Percentiles rank a stretch among this genome's conserved stretches.
Evolutionary conservation across 2,113 vertebrate species (phyloP).

Genomic region (Callaeas wilsoni): DNA sequence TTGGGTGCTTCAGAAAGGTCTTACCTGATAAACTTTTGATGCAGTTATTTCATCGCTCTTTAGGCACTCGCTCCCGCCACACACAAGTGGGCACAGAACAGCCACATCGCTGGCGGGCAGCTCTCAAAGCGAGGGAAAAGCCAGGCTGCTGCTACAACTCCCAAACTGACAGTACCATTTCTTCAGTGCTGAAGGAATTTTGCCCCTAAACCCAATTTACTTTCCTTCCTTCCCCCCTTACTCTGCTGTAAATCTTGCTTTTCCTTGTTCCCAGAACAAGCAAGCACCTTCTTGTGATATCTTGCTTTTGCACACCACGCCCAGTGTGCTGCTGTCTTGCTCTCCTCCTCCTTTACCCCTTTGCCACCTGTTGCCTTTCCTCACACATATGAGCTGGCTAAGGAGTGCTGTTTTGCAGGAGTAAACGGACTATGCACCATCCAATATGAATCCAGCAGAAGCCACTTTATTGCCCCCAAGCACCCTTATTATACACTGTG

Average conservation of each 20-base stretch:
- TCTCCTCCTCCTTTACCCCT: not conserved
- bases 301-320: not conserved
- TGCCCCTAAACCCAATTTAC: not conserved
- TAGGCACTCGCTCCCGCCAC: not conserved
- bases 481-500: too few species aligned
- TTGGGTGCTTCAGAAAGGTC: not conserved
- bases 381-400: not conserved
- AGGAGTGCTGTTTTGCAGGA: not conserved
- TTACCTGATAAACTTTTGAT: not conserved
- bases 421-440: too few species aligned
- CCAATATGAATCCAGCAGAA: too few species aligned
- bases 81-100: not conserved
- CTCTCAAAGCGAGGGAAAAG: not conserved
- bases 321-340: not conserved
- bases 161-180: not conserved
- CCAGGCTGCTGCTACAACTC: not conserved
- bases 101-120: rapidly evolving
- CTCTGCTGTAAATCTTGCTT: not conserved
- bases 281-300: not conserved
- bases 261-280: not conserved
- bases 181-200: not conserved
- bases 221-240: not conserved
- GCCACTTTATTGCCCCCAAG: too few species aligned
- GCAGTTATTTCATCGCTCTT: not conserved
- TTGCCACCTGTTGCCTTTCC: not conserved